Conservation (phyloP, 2,113 vertebrate species). For the Psilopogon haemacephalus region DNA sequence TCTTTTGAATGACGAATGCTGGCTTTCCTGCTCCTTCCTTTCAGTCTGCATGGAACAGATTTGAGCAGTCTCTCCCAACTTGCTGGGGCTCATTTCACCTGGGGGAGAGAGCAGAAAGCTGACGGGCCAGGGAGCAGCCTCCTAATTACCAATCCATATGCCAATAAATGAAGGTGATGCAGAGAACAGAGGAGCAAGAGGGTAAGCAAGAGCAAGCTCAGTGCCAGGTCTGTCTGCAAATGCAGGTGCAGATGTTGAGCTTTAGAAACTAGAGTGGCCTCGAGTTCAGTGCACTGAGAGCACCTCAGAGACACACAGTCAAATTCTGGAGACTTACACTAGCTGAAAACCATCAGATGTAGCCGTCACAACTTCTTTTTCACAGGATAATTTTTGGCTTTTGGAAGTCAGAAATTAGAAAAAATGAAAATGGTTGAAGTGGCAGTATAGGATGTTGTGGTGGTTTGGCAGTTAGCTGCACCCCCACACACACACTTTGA, state of each 20-base stretch:
- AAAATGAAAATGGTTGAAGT: conserved; percentile 27
- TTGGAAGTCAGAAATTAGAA: not conserved
- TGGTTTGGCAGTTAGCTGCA: too few species aligned
- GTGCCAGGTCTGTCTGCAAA: not conserved
- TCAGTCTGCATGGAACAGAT: not conserved
- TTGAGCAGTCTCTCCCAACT: not conserved
- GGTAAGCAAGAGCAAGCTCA: not conserved
- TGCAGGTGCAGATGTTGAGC: not conserved
- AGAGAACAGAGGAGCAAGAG: not conserved
- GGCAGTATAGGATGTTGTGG: not conserved
- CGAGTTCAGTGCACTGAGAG: not conserved
- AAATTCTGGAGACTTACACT: not conserved
- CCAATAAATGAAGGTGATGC: not conserved
- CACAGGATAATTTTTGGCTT: not conserved
- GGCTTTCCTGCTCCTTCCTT: conserved; percentile 33
- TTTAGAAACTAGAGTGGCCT: not conserved
- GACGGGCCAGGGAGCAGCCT: not conserved
- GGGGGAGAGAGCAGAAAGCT: not conserved
- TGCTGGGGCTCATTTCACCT: not conserved
- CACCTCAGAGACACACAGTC: not conserved
- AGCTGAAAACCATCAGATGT: not conserved
- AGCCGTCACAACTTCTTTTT: not conserved
- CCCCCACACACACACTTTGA: too few species aligned
- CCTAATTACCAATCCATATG: not conserved
- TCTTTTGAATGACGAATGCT: conserved; percentile 72